A percentile compares a stretch with the other conserved stretches of the same genome.
Conservation (phyloP, 1,140 invertebrate genomes). For the Battus philenor region DNA sequence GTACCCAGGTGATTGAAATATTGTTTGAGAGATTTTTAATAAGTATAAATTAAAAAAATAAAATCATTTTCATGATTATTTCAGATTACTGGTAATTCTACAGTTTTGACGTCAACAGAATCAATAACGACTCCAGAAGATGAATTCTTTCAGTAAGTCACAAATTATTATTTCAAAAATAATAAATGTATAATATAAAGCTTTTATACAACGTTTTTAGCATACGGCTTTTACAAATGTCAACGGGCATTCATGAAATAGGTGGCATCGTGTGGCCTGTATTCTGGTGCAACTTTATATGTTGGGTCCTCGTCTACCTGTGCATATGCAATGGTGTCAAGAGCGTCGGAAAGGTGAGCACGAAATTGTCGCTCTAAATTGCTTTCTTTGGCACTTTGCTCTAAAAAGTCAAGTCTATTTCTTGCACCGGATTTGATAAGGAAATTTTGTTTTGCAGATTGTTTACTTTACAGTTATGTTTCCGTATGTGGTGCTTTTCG, state of each 20-base stretch:
- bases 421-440: constrained; percentile 19
- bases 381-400: constrained; percentile 30
- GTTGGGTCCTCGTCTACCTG: constrained; percentile 88
- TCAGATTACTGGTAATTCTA: constrained; percentile 53
- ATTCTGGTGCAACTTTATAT: constrained; percentile 80
- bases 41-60: background rate
- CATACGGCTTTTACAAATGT: constrained; percentile 82
- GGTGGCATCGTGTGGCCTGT: constrained; percentile 85
- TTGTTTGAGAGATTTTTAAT: background rate
- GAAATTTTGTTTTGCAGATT: constrained; percentile 75
- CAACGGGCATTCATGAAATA: constrained; percentile 79
- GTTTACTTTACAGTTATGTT: constrained; percentile 92
- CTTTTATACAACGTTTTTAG: constrained; percentile 64
- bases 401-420: constrained; percentile 24
- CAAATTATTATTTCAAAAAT: background rate
- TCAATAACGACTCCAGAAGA: constrained; percentile 83
- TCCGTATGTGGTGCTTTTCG: constrained; percentile 87
- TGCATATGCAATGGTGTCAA: constrained; percentile 90
- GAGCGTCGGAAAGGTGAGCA: constrained; percentile 80
- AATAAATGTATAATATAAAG: no score
- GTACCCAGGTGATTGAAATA: constrained; percentile 74
- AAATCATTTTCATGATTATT: constrained; percentile 22
- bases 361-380: constrained; percentile 15
- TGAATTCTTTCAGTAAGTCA: constrained; percentile 90
- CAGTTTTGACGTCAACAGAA: constrained; percentile 35